Conservation (phyloP, 2,888 invertebrate species). For the Ichneumon xanthorius region DNA sequence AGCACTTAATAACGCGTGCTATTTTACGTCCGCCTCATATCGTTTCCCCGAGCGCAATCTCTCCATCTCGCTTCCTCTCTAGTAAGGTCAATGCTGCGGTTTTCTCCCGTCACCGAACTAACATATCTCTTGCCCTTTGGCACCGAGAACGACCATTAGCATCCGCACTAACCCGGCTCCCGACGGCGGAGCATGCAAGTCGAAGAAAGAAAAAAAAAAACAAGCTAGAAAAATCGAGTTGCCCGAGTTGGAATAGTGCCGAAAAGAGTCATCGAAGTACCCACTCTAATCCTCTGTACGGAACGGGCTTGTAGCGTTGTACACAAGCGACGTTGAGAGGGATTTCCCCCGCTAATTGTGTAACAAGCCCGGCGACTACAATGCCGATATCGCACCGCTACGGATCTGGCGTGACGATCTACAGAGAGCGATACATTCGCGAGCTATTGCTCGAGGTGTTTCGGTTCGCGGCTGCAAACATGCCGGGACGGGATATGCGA, state of each 20-base stretch:
- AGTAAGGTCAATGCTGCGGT: constrained; percentile 44
- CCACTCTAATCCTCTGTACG: background rate
- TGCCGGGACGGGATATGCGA: constrained; percentile 36
- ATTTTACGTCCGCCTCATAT: constrained; percentile 28
- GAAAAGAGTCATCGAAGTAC: constrained; percentile 9
- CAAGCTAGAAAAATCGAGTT: constrained; percentile 2
- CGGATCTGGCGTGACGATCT: background rate
- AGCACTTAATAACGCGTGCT: constrained; percentile 44
- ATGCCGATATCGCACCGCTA: background rate
- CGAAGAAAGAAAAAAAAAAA: background rate
- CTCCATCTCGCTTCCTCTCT: background rate
- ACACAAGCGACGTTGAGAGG: background rate
- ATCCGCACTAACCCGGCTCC: background rate
- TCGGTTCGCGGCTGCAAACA: constrained; percentile 25
- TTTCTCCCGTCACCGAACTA: constrained; percentile 11
- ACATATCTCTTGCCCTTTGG: constrained; percentile 44
- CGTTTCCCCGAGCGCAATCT: background rate
- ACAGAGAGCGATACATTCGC: background rate
- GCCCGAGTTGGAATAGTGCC: constrained; percentile 65
- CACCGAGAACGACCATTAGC: constrained; percentile 43
- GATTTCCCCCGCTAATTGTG: constrained; percentile 16
- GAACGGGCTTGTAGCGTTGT: background rate
- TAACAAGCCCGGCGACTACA: constrained; percentile 12
- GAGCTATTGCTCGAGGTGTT: constrained; percentile 33
- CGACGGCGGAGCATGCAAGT: background rate